These are phyloP conservation scores for Prionace glauca DNA, from an alignment of 2,797 vertebrate species.

Conservation along the genomic window DNA sequence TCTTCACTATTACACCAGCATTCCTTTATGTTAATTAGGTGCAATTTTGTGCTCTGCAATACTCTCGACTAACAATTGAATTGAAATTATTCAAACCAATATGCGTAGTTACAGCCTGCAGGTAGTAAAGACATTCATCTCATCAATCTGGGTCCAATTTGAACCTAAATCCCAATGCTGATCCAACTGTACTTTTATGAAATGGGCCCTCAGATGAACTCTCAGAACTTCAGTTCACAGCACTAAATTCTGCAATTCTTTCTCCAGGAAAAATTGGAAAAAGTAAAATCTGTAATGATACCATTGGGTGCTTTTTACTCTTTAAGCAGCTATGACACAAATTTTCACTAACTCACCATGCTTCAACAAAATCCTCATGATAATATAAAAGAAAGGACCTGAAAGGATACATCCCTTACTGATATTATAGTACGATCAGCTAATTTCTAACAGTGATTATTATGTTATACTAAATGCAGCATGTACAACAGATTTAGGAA, in stretches of 20 bases:
- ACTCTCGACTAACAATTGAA: not conserved
- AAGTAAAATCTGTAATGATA: not conserved
- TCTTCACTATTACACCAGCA: not conserved
- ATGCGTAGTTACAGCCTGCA: not conserved
- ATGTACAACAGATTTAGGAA: not conserved
- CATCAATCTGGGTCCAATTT: not conserved
- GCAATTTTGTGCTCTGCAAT: not conserved
- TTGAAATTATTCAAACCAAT: not conserved
- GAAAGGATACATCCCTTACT: not conserved
- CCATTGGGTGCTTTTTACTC: not conserved
- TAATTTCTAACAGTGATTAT: not conserved
- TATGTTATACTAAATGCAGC: not conserved
- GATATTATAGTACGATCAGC: not conserved
- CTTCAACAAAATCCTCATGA: not conserved
- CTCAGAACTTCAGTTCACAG: not conserved
- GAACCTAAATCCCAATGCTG: not conserved
- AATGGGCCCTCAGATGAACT: slow-evolving; percentile 1
- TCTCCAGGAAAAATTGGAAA: not conserved
- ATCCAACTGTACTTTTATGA: not conserved
- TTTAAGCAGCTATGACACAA: not conserved
- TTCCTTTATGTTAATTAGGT: not conserved
- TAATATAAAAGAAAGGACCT: not conserved
- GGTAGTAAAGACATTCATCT: not conserved
- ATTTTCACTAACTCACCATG: not conserved
- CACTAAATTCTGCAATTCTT: not conserved